Conservation (phyloP, 2,797 vertebrate species). For the Bradypus variegatus region DNA sequence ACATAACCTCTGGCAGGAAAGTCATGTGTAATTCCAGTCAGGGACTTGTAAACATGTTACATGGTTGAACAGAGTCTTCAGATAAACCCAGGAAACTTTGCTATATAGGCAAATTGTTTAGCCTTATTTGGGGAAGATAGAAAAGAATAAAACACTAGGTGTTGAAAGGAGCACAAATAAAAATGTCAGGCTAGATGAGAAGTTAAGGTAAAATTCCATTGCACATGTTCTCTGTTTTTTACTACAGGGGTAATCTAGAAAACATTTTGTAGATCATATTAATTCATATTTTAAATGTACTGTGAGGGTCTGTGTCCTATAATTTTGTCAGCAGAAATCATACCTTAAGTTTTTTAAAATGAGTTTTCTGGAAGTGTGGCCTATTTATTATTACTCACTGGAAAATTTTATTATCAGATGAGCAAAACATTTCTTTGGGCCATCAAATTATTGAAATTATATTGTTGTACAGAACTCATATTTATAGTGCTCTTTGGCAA, state of each 20-base stretch:
- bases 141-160: conserved; percentile 25
- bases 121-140: conserved; percentile 1
- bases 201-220: conserved; percentile 21
- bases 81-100: background rate
- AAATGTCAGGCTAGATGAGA: background rate
- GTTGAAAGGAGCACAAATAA: conserved; percentile 26
- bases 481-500: conserved; percentile 37
- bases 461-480: conserved; percentile 30
- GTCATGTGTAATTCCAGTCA: background rate
- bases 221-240: background rate
- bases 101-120: background rate
- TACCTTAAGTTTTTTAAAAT: background rate
- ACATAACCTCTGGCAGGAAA: background rate
- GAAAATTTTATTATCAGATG: conserved; percentile 18
- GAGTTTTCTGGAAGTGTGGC: background rate
- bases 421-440: conserved; percentile 15
- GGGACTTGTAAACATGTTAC: background rate
- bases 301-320: conserved; percentile 5
- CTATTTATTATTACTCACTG: conserved; percentile 26
- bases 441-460: conserved; percentile 40
- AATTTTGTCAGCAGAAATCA: conserved; percentile 31
- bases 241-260: conserved; percentile 5
- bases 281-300: conserved; percentile 24
- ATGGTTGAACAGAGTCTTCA: background rate
- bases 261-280: conserved; percentile 27